Conservation (phyloP, 2,797 vertebrate genomes). For the Platalea minor region DNA sequence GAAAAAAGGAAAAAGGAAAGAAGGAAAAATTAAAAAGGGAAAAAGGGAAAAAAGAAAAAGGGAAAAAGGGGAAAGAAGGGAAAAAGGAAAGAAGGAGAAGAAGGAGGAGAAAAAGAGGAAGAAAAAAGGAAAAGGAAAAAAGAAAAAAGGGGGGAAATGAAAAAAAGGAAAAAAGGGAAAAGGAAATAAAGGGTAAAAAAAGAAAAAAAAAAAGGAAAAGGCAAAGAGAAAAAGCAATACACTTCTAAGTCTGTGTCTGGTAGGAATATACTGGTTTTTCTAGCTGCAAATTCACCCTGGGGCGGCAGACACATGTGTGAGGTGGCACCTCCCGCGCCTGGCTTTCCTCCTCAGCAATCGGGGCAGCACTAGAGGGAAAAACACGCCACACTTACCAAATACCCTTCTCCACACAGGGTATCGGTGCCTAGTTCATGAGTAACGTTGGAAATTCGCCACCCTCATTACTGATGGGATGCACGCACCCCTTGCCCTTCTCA, state of each 20-base stretch:
- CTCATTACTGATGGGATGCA: rapidly evolving
- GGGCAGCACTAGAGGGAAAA: not conserved
- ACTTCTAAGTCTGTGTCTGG: not conserved
- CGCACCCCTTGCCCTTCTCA: not conserved
- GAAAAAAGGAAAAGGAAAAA: not conserved
- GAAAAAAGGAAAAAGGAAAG: no score
- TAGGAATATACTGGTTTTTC: not conserved
- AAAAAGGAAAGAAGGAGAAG: no score
- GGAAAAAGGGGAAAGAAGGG: rapidly evolving
- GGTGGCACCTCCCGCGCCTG: not conserved
- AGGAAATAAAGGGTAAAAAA: not conserved
- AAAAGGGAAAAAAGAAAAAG: rapidly evolving
- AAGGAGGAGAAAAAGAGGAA: no score
- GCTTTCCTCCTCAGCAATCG: not conserved
- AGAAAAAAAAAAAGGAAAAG: not conserved
- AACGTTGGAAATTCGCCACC: not conserved
- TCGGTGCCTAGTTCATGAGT: rapidly evolving
- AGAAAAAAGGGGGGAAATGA: no score
- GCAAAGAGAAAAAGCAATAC: not conserved
- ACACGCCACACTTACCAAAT: not conserved
- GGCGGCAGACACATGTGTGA: no score
- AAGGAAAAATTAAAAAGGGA: no score
- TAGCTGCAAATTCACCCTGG: not conserved
- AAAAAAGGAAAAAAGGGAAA: no score
- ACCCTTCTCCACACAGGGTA: not conserved